Base-by-base conservation (phyloP, 2,888 invertebrate species). In the Pecten maximus region DNA sequence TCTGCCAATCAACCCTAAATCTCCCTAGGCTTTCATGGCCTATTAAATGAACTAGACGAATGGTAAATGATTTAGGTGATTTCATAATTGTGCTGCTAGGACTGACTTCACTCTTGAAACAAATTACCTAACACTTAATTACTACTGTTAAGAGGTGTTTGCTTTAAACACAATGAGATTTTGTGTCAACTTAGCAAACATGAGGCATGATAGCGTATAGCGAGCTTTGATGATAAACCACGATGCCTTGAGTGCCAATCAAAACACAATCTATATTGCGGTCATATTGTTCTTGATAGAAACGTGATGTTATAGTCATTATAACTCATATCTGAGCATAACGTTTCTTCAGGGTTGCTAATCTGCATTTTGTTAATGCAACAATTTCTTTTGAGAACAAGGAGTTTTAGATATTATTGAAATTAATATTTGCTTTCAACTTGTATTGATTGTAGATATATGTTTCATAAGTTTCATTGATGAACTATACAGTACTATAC, bases 111-210 rank as follows among this genome's bases (percentile, higher is more conserved):
- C 54, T 23, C 54, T 54, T 54, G 54, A 23, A 54, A 54, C 74
- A 74, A 74, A 74, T 74, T 74, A 74, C 35, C 74, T 10, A 74
- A 74, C 74, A 28, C 35, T 74, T 74, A 74, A 74, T 74, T 74
- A 74, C 35, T 28, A 10, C 74, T 28, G 35, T 74, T 74, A 74
- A 74, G 35, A 6, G 74, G 74, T 74, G 74, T 74, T 74, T 74
- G 28, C 35, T 28, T 74, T 35, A 74, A 74, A 28, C 35, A 74
- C 74, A 74, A 74, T 6, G 35, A 74, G 74, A 28, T 6, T 35
- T 23, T 2, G 15, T 35, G 28, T 35, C 35, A 3, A 35, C 54
- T 54, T 8, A n/a, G 3, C 74, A 74, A 28, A 74, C 74, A 74
- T 23, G 12, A 16, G 35, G 35, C 74, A 35, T 10, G 28, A 6